Evolutionary conservation across 2,888 invertebrate species (phyloP), one percentile per base, ranked within the genome.

Genomic region (Eupithecia subfuscata): DNA sequence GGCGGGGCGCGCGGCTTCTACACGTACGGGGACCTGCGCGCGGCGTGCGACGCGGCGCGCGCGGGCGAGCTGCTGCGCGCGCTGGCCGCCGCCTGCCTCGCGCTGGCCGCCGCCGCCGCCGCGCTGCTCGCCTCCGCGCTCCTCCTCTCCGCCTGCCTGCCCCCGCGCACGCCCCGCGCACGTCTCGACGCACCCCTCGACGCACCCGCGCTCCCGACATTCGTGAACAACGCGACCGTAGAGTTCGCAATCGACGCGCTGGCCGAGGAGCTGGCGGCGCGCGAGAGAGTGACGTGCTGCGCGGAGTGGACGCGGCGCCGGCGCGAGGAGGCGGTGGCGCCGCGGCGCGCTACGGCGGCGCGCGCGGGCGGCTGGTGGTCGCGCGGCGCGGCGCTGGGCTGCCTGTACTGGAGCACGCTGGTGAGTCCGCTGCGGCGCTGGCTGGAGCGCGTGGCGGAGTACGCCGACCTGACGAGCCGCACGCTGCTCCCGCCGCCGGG

Each of bases 21-120:
- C 86, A 97, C 98, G 0, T 98, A 98, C 87, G 95, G 96, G 0
- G 98, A 98, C 93, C 92, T 98, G 73, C 92, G 95, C 81, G 96
- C 95, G 77, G 85, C 96, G 37, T 87, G 96, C 74, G 89, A 90
- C 43, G 85, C 95, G 73, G 95, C 95, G 76, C 83, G 95, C 78
- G 84, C 96, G 80, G 80, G 75, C 76, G 84, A 74, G 77, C 82
- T 80, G 80, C 79, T 74, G 74, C 82, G 79, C 70, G 80, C 82
- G 22, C 81, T 83, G 48, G 79, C 76, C 69, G 73, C 76, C 70
- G 84, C 86, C 12, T 79, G 85, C 75, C 82, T 86, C 67, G 75
- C 85, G 69, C 79, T 82, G 22, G 82, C 82, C 80, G 86, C 84
- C 70, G 69, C 83, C 73, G 77, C 83, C 34, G 80, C 87, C 63